Evolutionary conservation across 2,797 vertebrate species (phyloP), one percentile per base, ranked within the genome.

Genomic region (Sebastes nivosus): DNA sequence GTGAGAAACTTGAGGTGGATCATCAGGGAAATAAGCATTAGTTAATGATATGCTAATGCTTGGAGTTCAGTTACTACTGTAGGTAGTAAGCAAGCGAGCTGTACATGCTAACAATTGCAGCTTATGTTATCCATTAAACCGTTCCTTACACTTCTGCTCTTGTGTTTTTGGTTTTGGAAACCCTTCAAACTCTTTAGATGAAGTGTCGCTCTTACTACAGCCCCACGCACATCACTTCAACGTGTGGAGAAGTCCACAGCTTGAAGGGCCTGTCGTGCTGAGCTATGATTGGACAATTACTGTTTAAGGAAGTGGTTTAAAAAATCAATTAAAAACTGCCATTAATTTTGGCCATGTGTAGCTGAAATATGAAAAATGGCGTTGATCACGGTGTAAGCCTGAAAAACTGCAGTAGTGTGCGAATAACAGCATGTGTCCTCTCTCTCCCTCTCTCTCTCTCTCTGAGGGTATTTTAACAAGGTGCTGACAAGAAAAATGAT

Each of bases 401-500:
- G 75, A 84, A 79, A 80, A 84, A 78, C 86, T 63, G 72, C 54
- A 78, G 68, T 42, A 60, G 71, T 54, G 67, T 72, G 72, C 75
- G 68, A 81, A 85, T 72, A 82, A 86, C 82, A 71, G 65, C 29
- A 79, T 6, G 10, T 36, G 46, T 75, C 55, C 70, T 59, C 65
- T 46, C 22, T 63, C 70, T 61, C 57, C 63, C 55, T 36, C 14
- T 76, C 32, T 72, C 14, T 72, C 79, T 72, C 79, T 91, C 83
- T 90, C 84, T 84, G 80, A 87, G 78, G 89, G 78, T 87, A 90
- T 90, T 93, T 90, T 91, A 94, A 93, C 89, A 92, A 94, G 89
- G 86, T 92, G 90, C 90, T 89, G 92, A 94, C 88, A 93, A 95
- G 94, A 95, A 93, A 95, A 95, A 95, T 95, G 93, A 95, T 94